A percentile compares a stretch with the other conserved stretches of the same genome.
phyloP scores from a whole-genome alignment of 2,113 vertebrate genomes.

The Paradoxurus hermaphroditus region DNA sequence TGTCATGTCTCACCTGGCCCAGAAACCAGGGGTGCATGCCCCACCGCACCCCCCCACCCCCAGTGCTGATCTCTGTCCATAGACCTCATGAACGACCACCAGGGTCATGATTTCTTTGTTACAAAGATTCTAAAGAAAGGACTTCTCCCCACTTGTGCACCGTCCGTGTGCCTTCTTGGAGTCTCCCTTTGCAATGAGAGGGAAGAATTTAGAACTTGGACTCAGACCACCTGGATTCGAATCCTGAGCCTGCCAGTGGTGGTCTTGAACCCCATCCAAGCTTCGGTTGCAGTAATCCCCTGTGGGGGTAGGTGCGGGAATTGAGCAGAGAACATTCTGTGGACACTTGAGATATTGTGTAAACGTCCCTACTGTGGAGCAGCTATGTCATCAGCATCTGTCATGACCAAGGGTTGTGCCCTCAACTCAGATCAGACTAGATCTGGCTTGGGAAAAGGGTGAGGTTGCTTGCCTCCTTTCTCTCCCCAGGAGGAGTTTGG shows the following conservation, averaged over 20 bases:
- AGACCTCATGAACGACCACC: background rate
- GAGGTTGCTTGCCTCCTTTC: background rate
- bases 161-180: background rate
- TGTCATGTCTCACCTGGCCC: background rate
- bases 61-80: background rate
- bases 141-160: background rate
- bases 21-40: background rate
- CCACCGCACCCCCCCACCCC: too few species aligned
- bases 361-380: background rate
- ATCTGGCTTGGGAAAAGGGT: background rate
- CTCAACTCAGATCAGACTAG: background rate
- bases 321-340: background rate
- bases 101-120: background rate
- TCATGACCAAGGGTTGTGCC: background rate
- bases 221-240: background rate
- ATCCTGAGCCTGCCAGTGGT: background rate
- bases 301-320: background rate
- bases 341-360: background rate
- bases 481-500: background rate
- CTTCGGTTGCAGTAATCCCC: background rate
- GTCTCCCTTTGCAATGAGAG: background rate
- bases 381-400: background rate
- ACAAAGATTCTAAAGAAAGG: background rate
- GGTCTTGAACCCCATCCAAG: background rate
- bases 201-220: background rate